phyloP scores from a whole-genome alignment of 2,888 invertebrate genomes.

The Troides aeacus region DNA sequence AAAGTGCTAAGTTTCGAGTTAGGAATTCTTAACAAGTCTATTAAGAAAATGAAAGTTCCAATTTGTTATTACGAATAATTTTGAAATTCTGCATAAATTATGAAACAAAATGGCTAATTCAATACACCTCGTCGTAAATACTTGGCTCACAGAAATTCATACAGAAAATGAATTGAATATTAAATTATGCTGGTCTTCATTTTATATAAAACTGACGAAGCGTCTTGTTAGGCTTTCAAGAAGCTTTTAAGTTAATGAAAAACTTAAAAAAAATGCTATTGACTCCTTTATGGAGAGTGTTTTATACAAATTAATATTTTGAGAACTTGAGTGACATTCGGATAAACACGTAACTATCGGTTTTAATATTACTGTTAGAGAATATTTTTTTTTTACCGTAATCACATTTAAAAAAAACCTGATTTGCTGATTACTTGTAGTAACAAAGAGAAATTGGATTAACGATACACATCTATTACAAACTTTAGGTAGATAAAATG shows the following conservation, averaged over 20 bases:
- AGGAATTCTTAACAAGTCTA: neutral
- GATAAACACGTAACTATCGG: conserved; percentile 7
- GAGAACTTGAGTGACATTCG: conserved; percentile 33
- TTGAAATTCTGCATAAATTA: conserved; percentile 6
- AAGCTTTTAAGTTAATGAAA: conserved; percentile 79
- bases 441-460: neutral
- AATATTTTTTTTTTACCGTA: no score
- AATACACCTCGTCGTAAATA: conserved; percentile 47
- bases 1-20: neutral
- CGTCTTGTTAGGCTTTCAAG: conserved; percentile 76
- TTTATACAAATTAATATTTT: conserved; percentile 48
- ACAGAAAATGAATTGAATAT: conserved; percentile 77
- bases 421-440: neutral
- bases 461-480: neutral
- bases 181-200: conserved; percentile 75
- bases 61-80: neutral
- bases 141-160: conserved; percentile 69
- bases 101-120: conserved; percentile 24
- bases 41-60: neutral
- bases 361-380: neutral
- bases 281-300: conserved; percentile 56
- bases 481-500: neutral
- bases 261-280: conserved; percentile 72
- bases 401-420: no score
- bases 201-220: conserved; percentile 75